phyloP scores from a whole-genome alignment of 2,797 vertebrate species.

The Rhyacichthys aspro region DNA sequence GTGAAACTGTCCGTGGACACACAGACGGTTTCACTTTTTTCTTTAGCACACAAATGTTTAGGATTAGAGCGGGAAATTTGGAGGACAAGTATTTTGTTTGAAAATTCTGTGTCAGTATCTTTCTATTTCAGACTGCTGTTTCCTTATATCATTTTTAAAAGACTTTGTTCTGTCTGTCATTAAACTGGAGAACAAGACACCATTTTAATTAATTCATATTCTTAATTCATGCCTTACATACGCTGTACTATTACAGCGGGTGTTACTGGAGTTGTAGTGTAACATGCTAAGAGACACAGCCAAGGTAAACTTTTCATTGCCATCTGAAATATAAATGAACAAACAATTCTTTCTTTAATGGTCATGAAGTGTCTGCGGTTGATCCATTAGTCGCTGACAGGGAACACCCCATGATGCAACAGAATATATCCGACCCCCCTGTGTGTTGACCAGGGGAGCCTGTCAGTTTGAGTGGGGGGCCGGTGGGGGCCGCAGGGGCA shows the following conservation, averaged over 20 bases:
- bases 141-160: constrained; percentile 3
- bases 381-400: constrained; percentile 30
- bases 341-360: constrained; percentile 29
- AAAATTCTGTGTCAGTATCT: background rate
- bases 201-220: too few relatives aligned
- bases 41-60: constrained; percentile 42
- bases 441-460: constrained; percentile 23
- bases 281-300: constrained; percentile 13
- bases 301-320: constrained; percentile 44
- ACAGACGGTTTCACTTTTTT: constrained; percentile 54
- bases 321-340: constrained; percentile 8
- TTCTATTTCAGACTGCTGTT: background rate
- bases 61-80: constrained; percentile 36
- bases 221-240: too few relatives aligned
- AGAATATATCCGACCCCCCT: constrained; percentile 22
- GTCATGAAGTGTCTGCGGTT: constrained; percentile 1
- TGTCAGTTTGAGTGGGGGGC: constrained; percentile 45
- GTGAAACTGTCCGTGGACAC: constrained; percentile 51
- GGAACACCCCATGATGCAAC: constrained; percentile 39
- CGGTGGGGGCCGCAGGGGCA: constrained; percentile 12
- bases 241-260: too few relatives aligned
- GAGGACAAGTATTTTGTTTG: constrained; percentile 3
- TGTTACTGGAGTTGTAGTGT: too few relatives aligned
- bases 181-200: background rate
- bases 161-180: background rate